Evolutionary conservation across 1,140 invertebrate genomes (phyloP).

Genomic region (Eriosoma lanigerum): DNA sequence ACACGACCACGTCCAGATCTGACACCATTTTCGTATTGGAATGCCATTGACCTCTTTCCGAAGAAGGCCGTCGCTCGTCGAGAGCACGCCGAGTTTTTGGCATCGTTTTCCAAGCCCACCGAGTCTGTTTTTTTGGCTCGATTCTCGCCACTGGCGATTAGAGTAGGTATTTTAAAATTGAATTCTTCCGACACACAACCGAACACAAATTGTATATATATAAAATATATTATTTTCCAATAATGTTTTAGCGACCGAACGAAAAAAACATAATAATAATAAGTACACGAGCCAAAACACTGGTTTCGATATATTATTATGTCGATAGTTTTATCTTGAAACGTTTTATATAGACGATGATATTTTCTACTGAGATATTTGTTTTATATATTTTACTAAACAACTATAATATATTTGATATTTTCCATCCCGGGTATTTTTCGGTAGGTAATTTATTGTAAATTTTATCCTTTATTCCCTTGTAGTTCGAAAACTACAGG

Average conservation of each 20-base stretch:
- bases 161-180: conserved; percentile 38
- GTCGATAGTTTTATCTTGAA: background rate
- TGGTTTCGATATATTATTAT: conserved; percentile 14
- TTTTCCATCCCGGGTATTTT: too few species aligned
- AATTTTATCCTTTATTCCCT: too few species aligned
- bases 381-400: too few species aligned
- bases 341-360: background rate
- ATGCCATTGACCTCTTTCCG: conserved; percentile 2
- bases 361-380: too few species aligned
- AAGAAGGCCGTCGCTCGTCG: background rate
- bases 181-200: background rate
- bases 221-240: background rate
- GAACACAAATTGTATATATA: background rate
- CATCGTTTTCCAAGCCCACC: conserved; percentile 30
- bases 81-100: conserved; percentile 1
- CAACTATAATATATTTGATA: too few species aligned
- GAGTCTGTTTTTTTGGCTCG: conserved; percentile 31
- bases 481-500: too few species aligned
- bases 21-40: conserved; percentile 17
- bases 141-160: background rate
- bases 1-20: background rate
- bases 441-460: too few species aligned
- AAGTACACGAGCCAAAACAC: conserved; percentile 13
- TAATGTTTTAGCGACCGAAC: background rate
- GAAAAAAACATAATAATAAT: too few species aligned